Base-by-base conservation (phyloP, 2,797 vertebrate genomes). In the Cyclura pinguis region DNA sequence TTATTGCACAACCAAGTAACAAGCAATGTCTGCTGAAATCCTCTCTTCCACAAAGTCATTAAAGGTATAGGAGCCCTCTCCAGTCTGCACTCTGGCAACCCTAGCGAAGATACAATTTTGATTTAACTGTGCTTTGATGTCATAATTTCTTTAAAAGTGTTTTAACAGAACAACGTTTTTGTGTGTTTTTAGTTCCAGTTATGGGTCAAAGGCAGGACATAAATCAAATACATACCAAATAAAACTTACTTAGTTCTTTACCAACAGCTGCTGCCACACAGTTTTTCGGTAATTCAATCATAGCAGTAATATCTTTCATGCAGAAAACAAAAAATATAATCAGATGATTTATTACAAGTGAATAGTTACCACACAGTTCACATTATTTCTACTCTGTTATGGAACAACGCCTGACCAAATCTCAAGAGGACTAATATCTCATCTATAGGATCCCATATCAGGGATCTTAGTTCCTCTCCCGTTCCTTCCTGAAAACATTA, bases 281-380 rank as follows among this genome's bases (percentile, higher is more conserved):
- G 92, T 98, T 98, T 96, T 98, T 98, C 3, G 98, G 98, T 94
- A 99, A 96, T 96, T 99, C 98, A 83, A 98, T 96, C 96, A 99
- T 94, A 93, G 98, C 97, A 52, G 96, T 98, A 89, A 99, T 97
- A 94, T 98, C 99, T 99, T 96, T 78, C 87, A 85, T 42, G 93
- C 67, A 5, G 52, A 57, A 80, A 32, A 91, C 84, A 62, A 92
- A 92, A 92, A 89, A 83, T 24, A 92, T 80, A 72, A 90, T 22
- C 92, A 92, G 90, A 89, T 88, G 94, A 90, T 91, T 78, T 86
- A 1, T 86, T 59, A 87, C 57, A 12, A 92, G 42, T 7, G 42
- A 47, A 52, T 20, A 67, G 35, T 52, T 73, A 82, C 29, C 18
- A 29, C 16, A n/a, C 5, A 69, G 22, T 52, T 38, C 38, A 78